Conservation (phyloP, 1,140 invertebrate species). For the Drosophila novamexicana region DNA sequence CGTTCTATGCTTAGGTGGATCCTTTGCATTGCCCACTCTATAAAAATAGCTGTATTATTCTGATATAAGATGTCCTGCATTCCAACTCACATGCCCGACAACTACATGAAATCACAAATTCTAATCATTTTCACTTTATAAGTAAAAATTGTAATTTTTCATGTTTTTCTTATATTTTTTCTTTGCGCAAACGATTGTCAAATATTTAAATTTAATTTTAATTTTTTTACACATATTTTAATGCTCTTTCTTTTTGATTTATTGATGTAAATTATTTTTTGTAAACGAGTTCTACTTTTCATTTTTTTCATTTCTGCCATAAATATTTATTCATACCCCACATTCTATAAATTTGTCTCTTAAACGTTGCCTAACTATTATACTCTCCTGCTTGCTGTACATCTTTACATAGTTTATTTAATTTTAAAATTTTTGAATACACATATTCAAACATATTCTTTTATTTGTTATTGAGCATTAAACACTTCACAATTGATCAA, state of each 20-base stretch:
- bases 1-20: not conserved
- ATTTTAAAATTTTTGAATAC: constrained; percentile 7
- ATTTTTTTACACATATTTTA: constrained; percentile 5
- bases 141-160: constrained; percentile 37
- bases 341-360: constrained; percentile 32
- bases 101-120: constrained; percentile 43
- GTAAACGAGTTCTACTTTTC: not conserved
- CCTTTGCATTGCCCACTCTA: constrained; percentile 6
- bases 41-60: constrained; percentile 29
- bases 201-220: constrained; percentile 35
- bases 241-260: constrained; percentile 6
- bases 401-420: not conserved
- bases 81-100: not conserved
- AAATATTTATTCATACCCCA: not conserved
- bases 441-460: not conserved
- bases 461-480: constrained; percentile 5
- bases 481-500: constrained; percentile 14
- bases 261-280: constrained; percentile 16
- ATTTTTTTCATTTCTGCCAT: not conserved
- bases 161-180: constrained; percentile 6
- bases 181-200: constrained; percentile 53
- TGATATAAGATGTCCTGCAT: not conserved
- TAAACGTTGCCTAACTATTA: constrained; percentile 26
- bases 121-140: constrained; percentile 41
- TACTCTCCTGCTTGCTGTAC: not conserved